Evolutionary conservation across 2,888 invertebrate species (phyloP).

Genomic region (Eilema depressum): DNA sequence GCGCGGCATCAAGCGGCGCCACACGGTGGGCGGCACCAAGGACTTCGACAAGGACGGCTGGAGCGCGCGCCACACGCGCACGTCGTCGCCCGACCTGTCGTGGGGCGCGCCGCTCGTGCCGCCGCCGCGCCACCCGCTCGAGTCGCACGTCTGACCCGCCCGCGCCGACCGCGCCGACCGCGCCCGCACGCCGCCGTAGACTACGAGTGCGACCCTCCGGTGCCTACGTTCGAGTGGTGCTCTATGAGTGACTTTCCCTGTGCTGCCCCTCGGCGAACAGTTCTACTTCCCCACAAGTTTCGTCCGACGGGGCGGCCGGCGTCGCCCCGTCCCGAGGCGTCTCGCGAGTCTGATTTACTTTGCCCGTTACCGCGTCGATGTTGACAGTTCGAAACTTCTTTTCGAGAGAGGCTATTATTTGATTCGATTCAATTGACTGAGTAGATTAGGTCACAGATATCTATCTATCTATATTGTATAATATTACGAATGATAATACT

Average conservation of each 20-base stretch:
- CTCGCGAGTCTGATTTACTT: constrained; percentile 60
- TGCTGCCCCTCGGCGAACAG: constrained; percentile 57
- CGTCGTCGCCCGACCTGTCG: constrained; percentile 87
- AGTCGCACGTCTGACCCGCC: constrained; percentile 61
- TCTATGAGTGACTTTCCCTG: constrained; percentile 53
- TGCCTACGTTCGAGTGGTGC: constrained; percentile 62
- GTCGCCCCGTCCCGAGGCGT: constrained; percentile 39
- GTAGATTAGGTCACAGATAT: constrained; percentile 84
- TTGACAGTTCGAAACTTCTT: constrained; percentile 68
- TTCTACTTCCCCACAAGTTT: constrained; percentile 41
- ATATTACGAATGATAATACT: constrained; percentile 75
- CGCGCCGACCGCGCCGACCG: neutral
- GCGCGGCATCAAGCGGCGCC: constrained; percentile 94
- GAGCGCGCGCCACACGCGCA: constrained; percentile 88
- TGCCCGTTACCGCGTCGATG: constrained; percentile 56
- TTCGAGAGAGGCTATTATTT: constrained; percentile 84
- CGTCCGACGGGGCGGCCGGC: neutral
- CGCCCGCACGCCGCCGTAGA: constrained; percentile 34
- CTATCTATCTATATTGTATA: constrained; percentile 72
- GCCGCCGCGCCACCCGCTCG: constrained; percentile 60
- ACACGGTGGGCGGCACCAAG: constrained; percentile 97
- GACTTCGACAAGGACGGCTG: constrained; percentile 90
- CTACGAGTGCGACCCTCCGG: constrained; percentile 49
- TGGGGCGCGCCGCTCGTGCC: constrained; percentile 73
- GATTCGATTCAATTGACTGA: constrained; percentile 85